A percentile compares a stretch with the other conserved stretches of the same genome.
Conservation (phyloP, 2,888 invertebrate genomes). For the Scaptomyza reducta region DNA sequence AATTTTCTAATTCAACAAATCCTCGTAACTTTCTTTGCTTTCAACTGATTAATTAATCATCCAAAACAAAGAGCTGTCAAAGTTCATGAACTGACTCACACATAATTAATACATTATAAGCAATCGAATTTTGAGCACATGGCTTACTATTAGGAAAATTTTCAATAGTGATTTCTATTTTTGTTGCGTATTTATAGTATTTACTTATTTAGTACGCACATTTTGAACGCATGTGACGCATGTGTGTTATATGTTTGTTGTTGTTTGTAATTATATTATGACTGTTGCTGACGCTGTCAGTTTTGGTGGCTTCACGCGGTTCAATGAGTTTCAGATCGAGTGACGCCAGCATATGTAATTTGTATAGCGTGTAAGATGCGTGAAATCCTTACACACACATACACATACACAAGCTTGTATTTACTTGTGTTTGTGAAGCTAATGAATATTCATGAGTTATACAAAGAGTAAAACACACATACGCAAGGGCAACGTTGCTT, state of each 20-base stretch:
- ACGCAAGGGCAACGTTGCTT: neutral
- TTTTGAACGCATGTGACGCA: conserved; percentile 59
- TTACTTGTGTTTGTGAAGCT: neutral
- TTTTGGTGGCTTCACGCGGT: conserved; percentile 65
- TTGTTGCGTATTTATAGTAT: conserved; percentile 48
- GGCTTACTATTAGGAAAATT: conserved; percentile 19
- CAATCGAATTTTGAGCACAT: conserved; percentile 27
- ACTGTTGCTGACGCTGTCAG: conserved; percentile 59
- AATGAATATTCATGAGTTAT: conserved; percentile 29
- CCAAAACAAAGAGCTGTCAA: neutral
- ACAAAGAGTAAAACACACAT: neutral
- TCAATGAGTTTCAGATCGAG: conserved; percentile 55
- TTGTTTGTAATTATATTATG: conserved; percentile 12
- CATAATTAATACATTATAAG: conserved; percentile 6
- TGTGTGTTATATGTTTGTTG: conserved; percentile 31
- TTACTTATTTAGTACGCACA: conserved; percentile 54
- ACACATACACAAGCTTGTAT: neutral
- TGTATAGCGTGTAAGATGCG: conserved; percentile 26
- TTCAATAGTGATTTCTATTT: conserved; percentile 31
- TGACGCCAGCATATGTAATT: conserved; percentile 40
- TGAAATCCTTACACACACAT: conserved; percentile 1
- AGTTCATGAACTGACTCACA: conserved; percentile 3
- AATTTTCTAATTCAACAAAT: neutral
- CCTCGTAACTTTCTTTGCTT: neutral
- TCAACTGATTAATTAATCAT: neutral